Percentiles rank a stretch among this genome's conserved stretches.
phyloP scores from a whole-genome alignment of 2,113 vertebrate genomes.

The Corythaeola cristata region DNA sequence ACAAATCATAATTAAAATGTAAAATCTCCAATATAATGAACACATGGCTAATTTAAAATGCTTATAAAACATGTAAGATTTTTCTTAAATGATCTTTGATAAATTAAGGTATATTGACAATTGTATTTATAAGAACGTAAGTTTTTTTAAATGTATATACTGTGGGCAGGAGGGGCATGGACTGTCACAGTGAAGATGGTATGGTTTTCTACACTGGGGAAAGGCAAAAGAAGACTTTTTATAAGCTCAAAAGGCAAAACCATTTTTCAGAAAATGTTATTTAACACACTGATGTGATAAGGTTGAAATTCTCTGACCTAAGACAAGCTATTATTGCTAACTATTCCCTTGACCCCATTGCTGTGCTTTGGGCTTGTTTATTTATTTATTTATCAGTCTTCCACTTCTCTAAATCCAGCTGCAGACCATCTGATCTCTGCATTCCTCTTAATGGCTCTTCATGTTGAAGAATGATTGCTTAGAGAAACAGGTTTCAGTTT shows the following conservation, averaged over 20 bases:
- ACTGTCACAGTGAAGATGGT: not conserved
- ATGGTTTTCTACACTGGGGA: not conserved
- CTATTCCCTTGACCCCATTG: slow-evolving; percentile 76
- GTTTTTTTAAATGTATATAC: not conserved
- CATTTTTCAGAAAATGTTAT: slow-evolving; percentile 68
- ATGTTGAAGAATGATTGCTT: not conserved
- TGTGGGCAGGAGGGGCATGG: not conserved
- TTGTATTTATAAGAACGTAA: not conserved
- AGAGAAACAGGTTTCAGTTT: not conserved
- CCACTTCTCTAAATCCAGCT: slow-evolving; percentile 41
- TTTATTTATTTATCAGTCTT: slow-evolving; percentile 69
- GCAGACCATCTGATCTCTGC: not conserved
- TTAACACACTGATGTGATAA: slow-evolving; percentile 75
- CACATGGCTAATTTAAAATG: slow-evolving; percentile 39
- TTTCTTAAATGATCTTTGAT: slow-evolving; percentile 12
- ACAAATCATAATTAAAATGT: slow-evolving; percentile 65
- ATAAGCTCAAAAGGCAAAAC: not conserved
- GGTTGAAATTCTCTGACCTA: slow-evolving; percentile 71
- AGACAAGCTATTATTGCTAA: slow-evolving; percentile 75
- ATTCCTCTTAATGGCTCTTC: not conserved
- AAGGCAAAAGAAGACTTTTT: not conserved
- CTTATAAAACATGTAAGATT: slow-evolving; percentile 50
- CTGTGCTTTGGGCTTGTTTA: slow-evolving; percentile 68
- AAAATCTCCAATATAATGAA: slow-evolving; percentile 52
- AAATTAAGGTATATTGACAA: slow-evolving; percentile 7